A percentile compares a stretch with the other conserved stretches of the same genome.
Evolutionary conservation across 2,113 vertebrate genomes (phyloP).

Genomic region (Sander vitreus): DNA sequence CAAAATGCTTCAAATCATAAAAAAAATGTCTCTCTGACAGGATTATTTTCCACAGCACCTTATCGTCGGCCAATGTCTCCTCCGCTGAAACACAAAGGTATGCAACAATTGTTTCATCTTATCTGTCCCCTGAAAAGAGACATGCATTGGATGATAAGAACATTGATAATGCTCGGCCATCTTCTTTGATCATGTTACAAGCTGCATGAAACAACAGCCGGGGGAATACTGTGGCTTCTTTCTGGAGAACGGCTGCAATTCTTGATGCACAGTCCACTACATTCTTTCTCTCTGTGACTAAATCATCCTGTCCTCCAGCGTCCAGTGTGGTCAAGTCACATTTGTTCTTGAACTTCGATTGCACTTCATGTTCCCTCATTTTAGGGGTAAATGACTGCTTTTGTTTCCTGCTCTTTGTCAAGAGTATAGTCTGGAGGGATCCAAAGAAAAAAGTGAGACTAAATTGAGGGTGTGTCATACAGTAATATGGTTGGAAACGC

Average conservation of each 20-base stretch:
- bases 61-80: slow-evolving; percentile 5
- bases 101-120: slow-evolving; percentile 56
- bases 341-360: slow-evolving; percentile 42
- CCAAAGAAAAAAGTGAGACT: slow-evolving; percentile 25
- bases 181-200: slow-evolving; percentile 60
- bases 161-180: slow-evolving; percentile 17
- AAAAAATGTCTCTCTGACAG: background rate
- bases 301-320: slow-evolving; percentile 19
- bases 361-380: background rate
- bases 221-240: background rate
- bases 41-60: background rate
- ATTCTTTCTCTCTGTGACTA: slow-evolving; percentile 14
- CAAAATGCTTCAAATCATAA: background rate
- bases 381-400: slow-evolving; percentile 48
- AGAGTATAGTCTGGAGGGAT: slow-evolving; percentile 47
- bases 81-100: slow-evolving; percentile 45
- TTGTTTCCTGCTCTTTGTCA: slow-evolving; percentile 33
- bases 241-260: background rate
- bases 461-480: slow-evolving; percentile 73
- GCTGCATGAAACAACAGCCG: slow-evolving; percentile 7
- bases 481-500: slow-evolving; percentile 72
- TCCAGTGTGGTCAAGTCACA: slow-evolving; percentile 6
- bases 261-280: background rate
- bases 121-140: slow-evolving; percentile 48
- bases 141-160: slow-evolving; percentile 56